Conservation (phyloP, 2,888 invertebrate genomes). For the Enchytraeus crypticus region DNA sequence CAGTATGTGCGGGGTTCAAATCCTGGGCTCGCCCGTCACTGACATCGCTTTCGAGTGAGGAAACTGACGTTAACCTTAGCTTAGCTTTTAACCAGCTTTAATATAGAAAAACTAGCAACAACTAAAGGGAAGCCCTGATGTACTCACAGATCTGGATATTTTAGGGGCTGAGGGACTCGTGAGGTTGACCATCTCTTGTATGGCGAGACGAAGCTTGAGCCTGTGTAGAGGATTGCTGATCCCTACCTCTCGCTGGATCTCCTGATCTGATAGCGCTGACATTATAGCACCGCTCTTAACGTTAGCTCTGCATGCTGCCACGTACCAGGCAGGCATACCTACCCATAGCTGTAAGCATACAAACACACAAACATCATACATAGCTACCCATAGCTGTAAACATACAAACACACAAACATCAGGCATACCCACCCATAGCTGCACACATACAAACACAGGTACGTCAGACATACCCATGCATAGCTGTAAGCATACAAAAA, state of each 20-base stretch:
- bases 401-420: slow-evolving; percentile 44
- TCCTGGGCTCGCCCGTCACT: too few relatives aligned
- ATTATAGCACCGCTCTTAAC: slow-evolving; percentile 98
- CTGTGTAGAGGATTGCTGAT: slow-evolving; percentile 74
- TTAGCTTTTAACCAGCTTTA: too few relatives aligned
- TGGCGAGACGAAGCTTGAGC: slow-evolving; percentile 88
- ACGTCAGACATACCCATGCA: slow-evolving; percentile 99
- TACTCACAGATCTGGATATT: slow-evolving; percentile 58
- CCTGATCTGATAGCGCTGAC: slow-evolving; percentile 97
- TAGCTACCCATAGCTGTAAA: slow-evolving; percentile 80
- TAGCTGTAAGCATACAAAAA: slow-evolving; percentile 44
- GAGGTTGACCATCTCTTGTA: slow-evolving; percentile 92
- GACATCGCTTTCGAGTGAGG: too few relatives aligned
- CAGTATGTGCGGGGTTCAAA: too few relatives aligned
- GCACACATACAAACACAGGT: background rate
- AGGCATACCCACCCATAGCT: slow-evolving; percentile 97
- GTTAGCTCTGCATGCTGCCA: slow-evolving; percentile 94
- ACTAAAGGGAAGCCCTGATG: too few relatives aligned
- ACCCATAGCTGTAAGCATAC: slow-evolving; percentile 66
- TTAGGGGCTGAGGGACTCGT: slow-evolving; percentile 96
- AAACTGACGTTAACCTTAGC: too few relatives aligned
- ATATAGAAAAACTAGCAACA: too few relatives aligned
- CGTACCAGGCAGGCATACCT: slow-evolving; percentile 99
- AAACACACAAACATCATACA: slow-evolving; percentile 65
- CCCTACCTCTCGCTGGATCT: slow-evolving; percentile 97